Percentiles rank a stretch among this genome's conserved stretches.
These are phyloP conservation scores for Talpa occidentalis DNA, from an alignment of 2,113 vertebrate species.

Conservation along the genomic window DNA sequence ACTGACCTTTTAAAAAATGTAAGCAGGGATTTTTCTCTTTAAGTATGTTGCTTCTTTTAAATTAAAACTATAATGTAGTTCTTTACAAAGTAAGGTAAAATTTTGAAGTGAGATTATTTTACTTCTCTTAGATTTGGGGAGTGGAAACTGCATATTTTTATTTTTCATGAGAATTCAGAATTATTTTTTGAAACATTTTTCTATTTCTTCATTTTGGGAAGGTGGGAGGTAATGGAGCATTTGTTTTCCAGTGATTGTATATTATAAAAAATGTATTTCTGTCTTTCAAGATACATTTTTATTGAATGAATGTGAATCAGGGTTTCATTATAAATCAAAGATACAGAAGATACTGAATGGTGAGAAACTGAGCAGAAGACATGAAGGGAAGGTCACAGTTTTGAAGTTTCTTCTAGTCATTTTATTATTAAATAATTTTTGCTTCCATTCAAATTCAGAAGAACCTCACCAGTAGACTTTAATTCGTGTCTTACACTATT, in stretches of 20 bases:
- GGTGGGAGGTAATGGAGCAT: not conserved
- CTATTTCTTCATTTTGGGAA: not conserved
- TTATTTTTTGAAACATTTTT: slow-evolving; percentile 20
- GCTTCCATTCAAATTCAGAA: not conserved
- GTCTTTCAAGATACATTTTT: not conserved
- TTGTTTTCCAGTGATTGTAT: not conserved
- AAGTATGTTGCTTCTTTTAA: slow-evolving; percentile 68
- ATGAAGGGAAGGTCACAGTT: not conserved
- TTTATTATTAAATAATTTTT: not conserved
- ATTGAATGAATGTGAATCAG: not conserved
- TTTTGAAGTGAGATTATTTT: slow-evolving; percentile 49
- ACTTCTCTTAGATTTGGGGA: not conserved
- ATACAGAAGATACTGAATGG: not conserved
- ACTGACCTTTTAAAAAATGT: slow-evolving; percentile 78
- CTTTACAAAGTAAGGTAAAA: slow-evolving; percentile 54
- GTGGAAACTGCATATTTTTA: not conserved
- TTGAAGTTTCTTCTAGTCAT: not conserved
- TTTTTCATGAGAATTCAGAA: not conserved
- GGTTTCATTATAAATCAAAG: not conserved
- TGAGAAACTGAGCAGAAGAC: not conserved
- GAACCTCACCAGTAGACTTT: not conserved
- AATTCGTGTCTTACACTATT: not conserved
- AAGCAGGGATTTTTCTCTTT: slow-evolving; percentile 66
- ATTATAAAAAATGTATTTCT: not conserved
- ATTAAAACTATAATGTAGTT: slow-evolving; percentile 69